Conservation (phyloP, 1,140 invertebrate species). For the Uloborus diversus region DNA sequence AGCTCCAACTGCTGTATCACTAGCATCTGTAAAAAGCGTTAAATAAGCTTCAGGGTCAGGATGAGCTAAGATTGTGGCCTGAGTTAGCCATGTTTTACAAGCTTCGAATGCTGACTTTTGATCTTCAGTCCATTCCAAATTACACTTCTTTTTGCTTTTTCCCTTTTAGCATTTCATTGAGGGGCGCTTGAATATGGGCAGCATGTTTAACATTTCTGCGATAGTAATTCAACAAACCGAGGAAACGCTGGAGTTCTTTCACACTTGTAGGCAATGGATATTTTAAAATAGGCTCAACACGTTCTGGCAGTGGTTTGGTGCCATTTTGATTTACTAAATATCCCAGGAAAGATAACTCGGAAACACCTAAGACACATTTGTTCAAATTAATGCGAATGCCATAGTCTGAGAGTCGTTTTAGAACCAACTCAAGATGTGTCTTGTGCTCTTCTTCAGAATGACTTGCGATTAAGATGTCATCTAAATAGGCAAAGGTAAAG, state of each 20-base stretch:
- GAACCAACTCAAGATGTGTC: background rate
- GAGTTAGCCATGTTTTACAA: too few species aligned
- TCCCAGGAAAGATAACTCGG: background rate
- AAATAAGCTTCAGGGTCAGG: too few species aligned
- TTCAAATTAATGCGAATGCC: background rate
- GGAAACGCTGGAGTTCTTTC: background rate
- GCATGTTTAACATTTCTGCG: slow-evolving; percentile 62
- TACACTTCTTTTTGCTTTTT: slow-evolving; percentile 24
- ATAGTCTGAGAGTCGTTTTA: background rate
- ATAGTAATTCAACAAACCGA: slow-evolving; percentile 3
- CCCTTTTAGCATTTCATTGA: slow-evolving; percentile 39
- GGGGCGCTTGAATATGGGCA: slow-evolving; percentile 41
- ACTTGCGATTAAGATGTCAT: background rate
- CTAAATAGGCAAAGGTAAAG: background rate
- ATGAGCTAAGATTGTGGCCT: too few species aligned
- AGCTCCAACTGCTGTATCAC: too few species aligned
- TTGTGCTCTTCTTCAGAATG: background rate
- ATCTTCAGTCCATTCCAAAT: too few species aligned
- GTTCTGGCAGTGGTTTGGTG: slow-evolving; percentile 2
- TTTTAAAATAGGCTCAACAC: slow-evolving; percentile 12
- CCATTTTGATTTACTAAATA: background rate
- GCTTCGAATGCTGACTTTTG: too few species aligned
- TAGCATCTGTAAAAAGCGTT: too few species aligned
- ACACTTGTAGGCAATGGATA: background rate
- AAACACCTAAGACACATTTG: background rate